Base-by-base conservation (phyloP, 2,113 vertebrate genomes). In the Entelurus aequoreus region DNA sequence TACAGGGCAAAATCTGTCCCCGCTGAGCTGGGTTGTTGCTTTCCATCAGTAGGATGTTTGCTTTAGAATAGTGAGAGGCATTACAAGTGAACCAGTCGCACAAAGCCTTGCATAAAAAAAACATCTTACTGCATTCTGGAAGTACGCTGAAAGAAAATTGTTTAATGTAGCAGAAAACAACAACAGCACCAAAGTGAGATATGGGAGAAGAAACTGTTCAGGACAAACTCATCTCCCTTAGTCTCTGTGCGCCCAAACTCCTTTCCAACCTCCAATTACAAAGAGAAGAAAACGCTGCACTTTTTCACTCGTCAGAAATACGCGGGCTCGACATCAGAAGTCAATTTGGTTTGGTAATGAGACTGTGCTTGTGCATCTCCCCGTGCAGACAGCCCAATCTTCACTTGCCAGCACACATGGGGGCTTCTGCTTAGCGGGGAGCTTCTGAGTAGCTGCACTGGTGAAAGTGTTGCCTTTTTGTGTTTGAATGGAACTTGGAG, bases 291-390 rank as follows among this genome's bases (percentile, higher is more conserved):
- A 88, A 79, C 76, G 75, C 68, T 72, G 38, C 78, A 74, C 79
- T 86, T 89, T 85, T 85, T 76, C 65, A 69, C 78, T 87, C 70
- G 82, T 72, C 72, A 71, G 82, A 83, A 89, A 89, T 82, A 88
- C 76, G 87, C 83, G 84, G 82, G 82, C 86, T 87, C 85, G 79
- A 88, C 80, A 87, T 87, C 85, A 88, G 79, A 89, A 89, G 87
- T 89, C 88, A 89, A 88, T 90, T 89, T 89, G 86, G 80, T 75
- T 83, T 81, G 84, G 87, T 90, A 91, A 91, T 92, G 88, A 91
- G 86, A 85, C 87, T 83, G 74, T 74, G 85, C 88, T 85, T 81
- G 74, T 86, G 82, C 84, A 84, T 88, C 88, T 90, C 85, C 88
- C 84, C 78, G 71, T 87, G 85, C 86, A 90, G 87, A 90, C 86